Percentiles rank a stretch among this genome's conserved stretches.
phyloP scores from a whole-genome alignment of 2,113 vertebrate species.

The Chamaetylas fuelleborni region DNA sequence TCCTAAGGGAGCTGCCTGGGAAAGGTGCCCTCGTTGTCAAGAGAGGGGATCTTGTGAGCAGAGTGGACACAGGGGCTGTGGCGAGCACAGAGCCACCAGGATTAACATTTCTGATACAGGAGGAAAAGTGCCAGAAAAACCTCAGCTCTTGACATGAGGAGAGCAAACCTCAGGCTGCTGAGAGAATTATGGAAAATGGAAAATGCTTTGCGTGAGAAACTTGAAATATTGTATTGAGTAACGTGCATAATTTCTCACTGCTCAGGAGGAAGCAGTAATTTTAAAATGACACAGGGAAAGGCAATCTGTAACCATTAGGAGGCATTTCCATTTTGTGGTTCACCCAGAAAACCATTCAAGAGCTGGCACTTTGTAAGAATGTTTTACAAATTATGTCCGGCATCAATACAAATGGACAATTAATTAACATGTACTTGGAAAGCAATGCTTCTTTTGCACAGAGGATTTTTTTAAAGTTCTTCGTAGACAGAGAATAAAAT shows the following conservation, averaged over 20 bases:
- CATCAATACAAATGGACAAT: not conserved
- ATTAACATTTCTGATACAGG: not conserved
- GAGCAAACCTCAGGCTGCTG: not conserved
- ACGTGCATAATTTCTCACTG: not conserved
- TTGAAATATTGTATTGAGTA: not conserved
- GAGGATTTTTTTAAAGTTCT: not conserved
- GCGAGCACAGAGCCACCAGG: not conserved
- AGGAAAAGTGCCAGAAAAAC: not conserved
- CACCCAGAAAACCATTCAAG: not conserved
- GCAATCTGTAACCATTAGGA: not conserved
- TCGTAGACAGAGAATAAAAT: not conserved
- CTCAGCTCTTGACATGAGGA: not conserved
- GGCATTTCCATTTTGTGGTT: not conserved
- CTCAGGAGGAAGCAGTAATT: not conserved
- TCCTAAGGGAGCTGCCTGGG: not conserved
- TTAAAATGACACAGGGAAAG: not conserved
- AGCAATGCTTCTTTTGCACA: not conserved
- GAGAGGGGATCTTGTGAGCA: too few species aligned
- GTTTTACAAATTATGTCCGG: not conserved
- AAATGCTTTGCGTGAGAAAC: not conserved
- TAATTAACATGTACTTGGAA: not conserved
- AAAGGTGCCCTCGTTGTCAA: not conserved
- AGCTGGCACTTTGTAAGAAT: not conserved
- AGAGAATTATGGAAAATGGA: not conserved
- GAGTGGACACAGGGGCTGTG: not conserved